These are phyloP conservation scores for Poecilobothrus nobilitatus DNA, from an alignment of 2,888 invertebrate species.

Conservation along the genomic window DNA sequence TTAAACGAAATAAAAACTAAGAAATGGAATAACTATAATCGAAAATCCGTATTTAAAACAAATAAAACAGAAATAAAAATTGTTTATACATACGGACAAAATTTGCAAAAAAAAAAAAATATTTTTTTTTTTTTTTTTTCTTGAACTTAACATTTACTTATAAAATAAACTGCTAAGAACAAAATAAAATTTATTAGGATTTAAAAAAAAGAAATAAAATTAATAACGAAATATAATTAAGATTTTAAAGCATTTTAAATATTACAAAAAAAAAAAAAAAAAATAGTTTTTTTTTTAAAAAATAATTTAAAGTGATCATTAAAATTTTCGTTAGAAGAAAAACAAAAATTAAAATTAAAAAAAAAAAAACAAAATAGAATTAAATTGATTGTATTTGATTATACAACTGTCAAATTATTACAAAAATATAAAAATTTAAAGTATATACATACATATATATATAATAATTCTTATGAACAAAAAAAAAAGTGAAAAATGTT, in stretches of 20 bases:
- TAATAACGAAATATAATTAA: background rate
- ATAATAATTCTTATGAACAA: no score
- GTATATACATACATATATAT: no score
- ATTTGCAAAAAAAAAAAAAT: background rate
- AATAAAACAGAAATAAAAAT: background rate
- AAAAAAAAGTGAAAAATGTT: no score
- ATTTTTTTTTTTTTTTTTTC: background rate
- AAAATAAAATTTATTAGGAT: background rate
- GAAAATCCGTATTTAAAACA: background rate
- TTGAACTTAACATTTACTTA: background rate
- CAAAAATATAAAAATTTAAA: no score
- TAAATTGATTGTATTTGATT: no score
- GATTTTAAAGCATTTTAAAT: background rate
- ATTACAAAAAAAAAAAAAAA: background rate
- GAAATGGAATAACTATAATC: background rate
- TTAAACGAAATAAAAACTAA: slow-evolving; percentile 3
- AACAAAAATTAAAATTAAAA: background rate
- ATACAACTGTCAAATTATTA: no score
- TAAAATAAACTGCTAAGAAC: background rate
- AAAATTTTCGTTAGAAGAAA: background rate
- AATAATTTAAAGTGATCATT: no score
- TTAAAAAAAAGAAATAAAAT: background rate
- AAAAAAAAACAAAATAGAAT: no score
- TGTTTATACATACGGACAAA: background rate
- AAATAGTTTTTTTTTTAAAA: background rate